Evolutionary conservation across 2,888 invertebrate species (phyloP).

Genomic region (Crocallis elinguaria): DNA sequence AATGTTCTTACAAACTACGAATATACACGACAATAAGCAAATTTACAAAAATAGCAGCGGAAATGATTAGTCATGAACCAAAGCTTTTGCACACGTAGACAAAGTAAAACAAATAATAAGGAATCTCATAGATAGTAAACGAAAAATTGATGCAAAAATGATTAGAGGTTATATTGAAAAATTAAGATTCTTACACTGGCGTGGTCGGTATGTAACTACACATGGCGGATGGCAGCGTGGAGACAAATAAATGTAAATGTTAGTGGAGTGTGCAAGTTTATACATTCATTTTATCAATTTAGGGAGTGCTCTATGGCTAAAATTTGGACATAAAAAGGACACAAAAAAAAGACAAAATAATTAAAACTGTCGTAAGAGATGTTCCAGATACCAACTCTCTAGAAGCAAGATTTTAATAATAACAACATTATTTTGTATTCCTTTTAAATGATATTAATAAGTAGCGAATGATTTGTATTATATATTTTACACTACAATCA

Average conservation of each 20-base stretch:
- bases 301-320: slow-evolving; percentile 2
- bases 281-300: slow-evolving; percentile 36
- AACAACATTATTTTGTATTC: background rate
- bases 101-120: slow-evolving; percentile 32
- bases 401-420: background rate
- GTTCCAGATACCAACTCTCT: slow-evolving; percentile 59
- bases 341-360: slow-evolving; percentile 40
- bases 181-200: slow-evolving; percentile 86
- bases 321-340: slow-evolving; percentile 33
- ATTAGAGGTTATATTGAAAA: slow-evolving; percentile 44
- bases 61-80: slow-evolving; percentile 13
- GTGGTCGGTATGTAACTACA: slow-evolving; percentile 85
- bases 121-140: slow-evolving; percentile 27
- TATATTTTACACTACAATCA: slow-evolving; percentile 32
- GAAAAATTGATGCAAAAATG: slow-evolving; percentile 29
- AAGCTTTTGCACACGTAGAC: slow-evolving; percentile 37
- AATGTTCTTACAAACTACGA: background rate
- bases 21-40: slow-evolving; percentile 5
- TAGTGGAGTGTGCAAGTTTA: slow-evolving; percentile 60
- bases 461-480: background rate
- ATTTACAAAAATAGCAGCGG: slow-evolving; percentile 11
- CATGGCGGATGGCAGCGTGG: slow-evolving; percentile 81
- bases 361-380: slow-evolving; percentile 74
- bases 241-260: slow-evolving; percentile 58
- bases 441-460: background rate